A percentile compares a stretch with the other conserved stretches of the same genome.
Evolutionary conservation across 2,888 invertebrate genomes (phyloP).

Genomic region (Sphaeridia pumilis): DNA sequence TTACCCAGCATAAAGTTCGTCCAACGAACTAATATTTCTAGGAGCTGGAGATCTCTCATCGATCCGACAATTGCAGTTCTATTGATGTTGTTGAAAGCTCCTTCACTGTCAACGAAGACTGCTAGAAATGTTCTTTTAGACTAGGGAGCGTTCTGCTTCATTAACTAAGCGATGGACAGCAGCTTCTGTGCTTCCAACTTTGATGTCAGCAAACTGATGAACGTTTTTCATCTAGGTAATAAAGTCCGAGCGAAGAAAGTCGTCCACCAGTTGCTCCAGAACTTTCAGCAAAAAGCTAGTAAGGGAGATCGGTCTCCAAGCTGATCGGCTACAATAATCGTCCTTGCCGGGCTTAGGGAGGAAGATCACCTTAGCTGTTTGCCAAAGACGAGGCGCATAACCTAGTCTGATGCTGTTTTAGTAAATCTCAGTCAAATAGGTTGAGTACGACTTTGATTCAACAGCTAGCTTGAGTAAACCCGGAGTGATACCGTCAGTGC

Average conservation of each 20-base stretch:
- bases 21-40: neutral
- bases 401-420: too few species aligned
- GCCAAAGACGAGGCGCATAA: slow-evolving; percentile 1
- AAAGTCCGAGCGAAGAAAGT: slow-evolving; percentile 2
- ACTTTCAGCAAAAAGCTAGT: slow-evolving; percentile 20
- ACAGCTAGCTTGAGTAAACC: too few species aligned
- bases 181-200: neutral
- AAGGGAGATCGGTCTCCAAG: slow-evolving; percentile 20
- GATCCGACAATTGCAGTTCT: neutral
- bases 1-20: neutral
- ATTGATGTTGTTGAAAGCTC: neutral
- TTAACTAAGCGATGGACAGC: too few species aligned
- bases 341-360: slow-evolving; percentile 21
- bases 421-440: too few species aligned
- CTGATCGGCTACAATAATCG: slow-evolving; percentile 7
- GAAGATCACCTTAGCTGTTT: slow-evolving; percentile 10
- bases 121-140: slow-evolving; percentile 15
- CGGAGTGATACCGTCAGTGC: too few species aligned
- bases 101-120: neutral
- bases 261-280: slow-evolving; percentile 16
- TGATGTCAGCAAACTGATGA: too few species aligned
- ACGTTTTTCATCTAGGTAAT: too few species aligned
- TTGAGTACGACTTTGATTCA: too few species aligned
- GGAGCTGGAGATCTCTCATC: neutral
- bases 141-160: too few species aligned